Percentiles rank a stretch among this genome's conserved stretches.
phyloP scores from a whole-genome alignment of 2,797 vertebrate species.

The Spondyliosoma cantharus region DNA sequence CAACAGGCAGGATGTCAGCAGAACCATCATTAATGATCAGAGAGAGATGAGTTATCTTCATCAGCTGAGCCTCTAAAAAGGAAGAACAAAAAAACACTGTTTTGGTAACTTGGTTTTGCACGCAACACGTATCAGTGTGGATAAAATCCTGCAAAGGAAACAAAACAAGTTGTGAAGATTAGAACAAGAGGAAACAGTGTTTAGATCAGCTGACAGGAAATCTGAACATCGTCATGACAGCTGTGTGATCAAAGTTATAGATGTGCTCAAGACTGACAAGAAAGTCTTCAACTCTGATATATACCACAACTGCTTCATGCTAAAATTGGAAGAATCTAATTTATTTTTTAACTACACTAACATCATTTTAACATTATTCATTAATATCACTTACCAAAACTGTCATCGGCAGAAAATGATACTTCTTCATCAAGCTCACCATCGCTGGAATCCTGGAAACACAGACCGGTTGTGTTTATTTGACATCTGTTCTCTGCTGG shows the following conservation, averaged over 20 bases:
- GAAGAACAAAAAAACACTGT: neutral
- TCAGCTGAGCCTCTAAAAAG: constrained; percentile 57
- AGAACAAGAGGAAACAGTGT: neutral
- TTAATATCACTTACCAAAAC: constrained; percentile 44
- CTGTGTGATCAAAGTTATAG: no score
- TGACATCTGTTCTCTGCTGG: no score
- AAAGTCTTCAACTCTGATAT: neutral
- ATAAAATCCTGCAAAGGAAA: neutral
- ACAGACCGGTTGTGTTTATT: neutral
- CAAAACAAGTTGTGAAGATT: neutral
- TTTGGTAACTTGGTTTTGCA: neutral
- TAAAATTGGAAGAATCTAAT: neutral
- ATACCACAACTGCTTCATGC: neutral
- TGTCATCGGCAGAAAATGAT: constrained; percentile 20
- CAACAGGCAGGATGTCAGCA: constrained; percentile 19
- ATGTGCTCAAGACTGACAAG: no score
- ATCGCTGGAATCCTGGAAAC: constrained; percentile 29
- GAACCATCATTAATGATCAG: constrained; percentile 58
- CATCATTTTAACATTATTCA: neutral
- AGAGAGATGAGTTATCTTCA: constrained; percentile 64
- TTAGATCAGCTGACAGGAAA: neutral
- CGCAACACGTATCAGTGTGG: neutral
- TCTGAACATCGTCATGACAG: neutral
- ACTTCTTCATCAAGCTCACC: neutral
- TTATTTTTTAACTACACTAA: no score